Evolutionary conservation across 1,140 invertebrate genomes (phyloP), one percentile per base, ranked within the genome.

Genomic region (Hylaeus volcanicus): DNA sequence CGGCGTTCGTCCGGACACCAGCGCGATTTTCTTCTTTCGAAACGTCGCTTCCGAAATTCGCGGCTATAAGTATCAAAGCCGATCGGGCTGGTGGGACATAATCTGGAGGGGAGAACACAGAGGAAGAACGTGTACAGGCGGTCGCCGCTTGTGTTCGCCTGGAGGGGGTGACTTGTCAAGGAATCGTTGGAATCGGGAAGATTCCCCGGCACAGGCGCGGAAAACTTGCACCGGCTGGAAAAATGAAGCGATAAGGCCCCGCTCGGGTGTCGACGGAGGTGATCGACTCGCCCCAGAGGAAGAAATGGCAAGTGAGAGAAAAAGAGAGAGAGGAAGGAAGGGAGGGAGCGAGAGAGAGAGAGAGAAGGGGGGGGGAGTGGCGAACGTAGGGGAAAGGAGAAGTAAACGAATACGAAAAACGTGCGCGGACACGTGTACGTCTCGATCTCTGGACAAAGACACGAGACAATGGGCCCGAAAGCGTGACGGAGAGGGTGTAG

Each of bases 41-140:
- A 64, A 73, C 60, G 69, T 56, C 56, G 60, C 51, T 65, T 79
- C 51, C 77, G 70, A 78, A 78, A 79, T 65, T 74, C 61, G 70
- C 71, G 77, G 60, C 61, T 66, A 65, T 65, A 65, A 56, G 61
- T 65, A 73, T 65, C 61, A 74, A 74, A 48, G 64, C 26, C 43
- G 70, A 79, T 43, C 6, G 64, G 15, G 11, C 53, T 74, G 70
- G 65, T 66, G 63, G 79, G 45, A 64, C 37, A 63, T 61, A 76
- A 45, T 60, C 37, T 75, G 64, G 73, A 69, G 73, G 73, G 76
- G 55, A 53, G 58, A 37, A 48, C 51, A 48, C 51, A 41, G 6
- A 43, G 11, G 41, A 41, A 15, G 64, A 41, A 56, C 8, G 9
- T 9, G 53, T 66, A 45, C 12, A 68, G 6, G 15, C 5, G 15